Evolutionary conservation across 2,888 invertebrate genomes (phyloP), one percentile per base, ranked within the genome.

Genomic region (Dione juno): DNA sequence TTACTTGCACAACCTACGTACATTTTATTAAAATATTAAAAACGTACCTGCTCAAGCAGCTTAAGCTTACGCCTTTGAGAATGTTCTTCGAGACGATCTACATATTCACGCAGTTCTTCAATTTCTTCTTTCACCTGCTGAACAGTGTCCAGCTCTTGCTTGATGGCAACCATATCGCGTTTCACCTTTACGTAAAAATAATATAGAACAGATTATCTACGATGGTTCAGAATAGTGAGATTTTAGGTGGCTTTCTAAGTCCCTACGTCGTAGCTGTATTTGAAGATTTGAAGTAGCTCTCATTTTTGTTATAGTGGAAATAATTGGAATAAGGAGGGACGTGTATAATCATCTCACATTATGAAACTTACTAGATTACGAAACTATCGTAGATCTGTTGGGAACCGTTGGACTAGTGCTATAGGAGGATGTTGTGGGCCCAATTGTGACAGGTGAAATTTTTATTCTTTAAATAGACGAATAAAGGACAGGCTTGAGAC

Each of bases 51-150:
- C 94, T 98, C 97, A 83, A 98, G 95, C 82, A 98, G 95, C 88
- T 97, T 95, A 81, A 98, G 95, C 92, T 98, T 98, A 89, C 98
- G 94, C 83, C 97, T 94, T 90, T 98, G 97, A 80, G 97, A 97
- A 92, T 97, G 97, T 90, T 98, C 97, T 92, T 98, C 98, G 78
- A 98, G 95, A 77, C 98, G 95, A 90, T 98, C 98, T 78, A 98
- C 98, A 92, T 97, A 98, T 90, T 98, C 97, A 80, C 98, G 94
- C 86, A 98, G 93, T 90, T 98, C 98, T 87, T 98, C 98, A 84
- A 98, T 98, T 92, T 98, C 98, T 87, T 98, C 98, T 88, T 98
- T 98, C 81, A 98, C 98, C 92, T 97, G 97, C 94, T 98, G 98
- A 82, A 98, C 97, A 75, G 97, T 97, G 91, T 98, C 98, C 88